phyloP scores from a whole-genome alignment of 2,888 invertebrate genomes.

The Escarpia spicata region DNA sequence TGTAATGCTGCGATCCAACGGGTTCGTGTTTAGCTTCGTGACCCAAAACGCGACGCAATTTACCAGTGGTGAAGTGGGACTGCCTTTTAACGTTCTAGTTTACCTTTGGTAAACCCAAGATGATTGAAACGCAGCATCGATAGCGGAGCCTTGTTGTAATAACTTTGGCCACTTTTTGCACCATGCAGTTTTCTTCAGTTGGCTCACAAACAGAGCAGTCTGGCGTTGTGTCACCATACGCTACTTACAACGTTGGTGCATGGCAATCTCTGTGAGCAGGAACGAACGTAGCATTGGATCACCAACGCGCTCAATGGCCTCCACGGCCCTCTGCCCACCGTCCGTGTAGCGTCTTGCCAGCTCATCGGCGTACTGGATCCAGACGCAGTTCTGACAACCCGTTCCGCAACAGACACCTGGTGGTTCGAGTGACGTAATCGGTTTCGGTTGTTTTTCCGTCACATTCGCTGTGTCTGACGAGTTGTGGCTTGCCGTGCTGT shows the following conservation, averaged over 20 bases:
- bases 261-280: conserved; percentile 75
- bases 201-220: not conserved
- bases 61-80: no score
- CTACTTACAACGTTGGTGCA: not conserved
- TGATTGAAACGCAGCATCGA: no score
- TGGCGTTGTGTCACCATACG: not conserved
- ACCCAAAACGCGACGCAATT: no score
- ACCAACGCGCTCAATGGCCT: conserved; percentile 73
- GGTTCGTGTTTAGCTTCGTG: no score
- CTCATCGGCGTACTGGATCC: conserved; percentile 88
- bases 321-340: conserved; percentile 76
- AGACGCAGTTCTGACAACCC: conserved; percentile 92
- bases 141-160: no score
- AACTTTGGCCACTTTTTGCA: not conserved
- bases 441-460: not conserved
- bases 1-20: no score
- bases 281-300: conserved; percentile 87
- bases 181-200: not conserved
- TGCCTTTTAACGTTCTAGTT: no score
- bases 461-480: not conserved
- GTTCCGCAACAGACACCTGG: conserved; percentile 91
- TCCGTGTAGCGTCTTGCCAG: conserved; percentile 68
- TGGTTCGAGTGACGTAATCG: conserved; percentile 71
- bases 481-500: not conserved
- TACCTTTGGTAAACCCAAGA: no score